These are phyloP conservation scores for Sapajus apella DNA, from an alignment of 2,113 vertebrate genomes.

Conservation along the genomic window DNA sequence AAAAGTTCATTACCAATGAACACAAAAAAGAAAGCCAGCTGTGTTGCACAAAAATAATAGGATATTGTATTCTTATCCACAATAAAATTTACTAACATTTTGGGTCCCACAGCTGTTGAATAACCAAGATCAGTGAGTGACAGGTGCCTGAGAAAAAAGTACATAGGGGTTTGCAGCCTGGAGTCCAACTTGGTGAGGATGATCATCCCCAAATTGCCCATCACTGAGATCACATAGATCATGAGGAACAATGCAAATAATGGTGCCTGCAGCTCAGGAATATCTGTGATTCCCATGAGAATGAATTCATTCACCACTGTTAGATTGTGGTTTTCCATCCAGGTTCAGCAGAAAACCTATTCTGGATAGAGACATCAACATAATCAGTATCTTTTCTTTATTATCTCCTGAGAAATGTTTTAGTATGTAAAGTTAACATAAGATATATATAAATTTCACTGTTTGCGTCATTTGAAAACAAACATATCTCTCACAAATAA, in stretches of 20 bases:
- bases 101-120: conserved; percentile 49
- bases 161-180: conserved; percentile 62
- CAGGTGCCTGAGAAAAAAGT: conserved; percentile 61
- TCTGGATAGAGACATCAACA: background rate
- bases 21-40: background rate
- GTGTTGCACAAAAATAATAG: conserved; percentile 11
- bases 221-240: background rate
- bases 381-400: background rate
- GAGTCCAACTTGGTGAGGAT: conserved; percentile 25
- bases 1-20: conserved; percentile 60
- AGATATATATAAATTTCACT: background rate
- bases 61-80: conserved; percentile 27
- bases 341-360: background rate
- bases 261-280: conserved; percentile 15
- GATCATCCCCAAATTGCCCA: conserved; percentile 25
- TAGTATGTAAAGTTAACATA: background rate
- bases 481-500: background rate
- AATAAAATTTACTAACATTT: conserved; percentile 66
- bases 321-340: conserved; percentile 45
- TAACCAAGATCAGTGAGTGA: conserved; percentile 58
- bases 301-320: conserved; percentile 53
- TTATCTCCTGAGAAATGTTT: background rate
- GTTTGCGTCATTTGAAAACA: background rate
- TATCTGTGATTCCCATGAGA: conserved; percentile 58
- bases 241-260: conserved; percentile 7